phyloP scores from a whole-genome alignment of 2,113 vertebrate genomes.

The Festucalex cinctus region DNA sequence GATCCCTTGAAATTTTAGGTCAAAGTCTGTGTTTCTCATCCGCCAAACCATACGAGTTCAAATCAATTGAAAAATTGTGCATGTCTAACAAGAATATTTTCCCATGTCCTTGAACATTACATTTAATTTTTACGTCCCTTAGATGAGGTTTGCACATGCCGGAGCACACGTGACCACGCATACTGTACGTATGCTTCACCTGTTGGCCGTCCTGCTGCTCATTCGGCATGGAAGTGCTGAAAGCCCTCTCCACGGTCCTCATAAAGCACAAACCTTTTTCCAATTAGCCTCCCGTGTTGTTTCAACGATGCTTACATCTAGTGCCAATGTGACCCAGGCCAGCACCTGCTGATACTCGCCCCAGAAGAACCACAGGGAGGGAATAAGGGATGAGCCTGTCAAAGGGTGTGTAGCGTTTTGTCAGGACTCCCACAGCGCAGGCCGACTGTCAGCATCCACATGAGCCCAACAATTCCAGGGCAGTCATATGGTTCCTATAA shows the following conservation, averaged over 20 bases:
- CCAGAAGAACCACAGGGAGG: constrained; percentile 28
- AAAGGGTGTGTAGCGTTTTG: constrained; percentile 35
- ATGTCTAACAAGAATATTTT: neutral
- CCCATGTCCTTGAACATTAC: neutral
- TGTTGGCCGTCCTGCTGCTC: constrained; percentile 31
- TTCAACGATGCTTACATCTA: constrained; percentile 42
- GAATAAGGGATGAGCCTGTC: constrained; percentile 38
- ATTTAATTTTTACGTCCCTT: neutral
- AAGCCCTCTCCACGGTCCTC: constrained; percentile 48
- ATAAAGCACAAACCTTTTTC: constrained; percentile 51
- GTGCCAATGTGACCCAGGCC: constrained; percentile 49
- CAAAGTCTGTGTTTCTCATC: constrained; percentile 1
- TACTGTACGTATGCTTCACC: constrained; percentile 37
- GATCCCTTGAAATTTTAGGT: neutral
- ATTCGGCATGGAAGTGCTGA: constrained; percentile 45
- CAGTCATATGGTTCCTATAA: constrained; percentile 29
- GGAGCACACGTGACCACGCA: neutral
- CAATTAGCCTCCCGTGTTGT: constrained; percentile 39
- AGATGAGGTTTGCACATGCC: neutral
- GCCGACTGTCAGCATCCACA: constrained; percentile 37
- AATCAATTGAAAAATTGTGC: neutral
- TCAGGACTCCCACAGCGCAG: constrained; percentile 33
- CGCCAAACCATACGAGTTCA: neutral
- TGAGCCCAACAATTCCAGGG: constrained; percentile 24
- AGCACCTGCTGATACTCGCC: constrained; percentile 33